Evolutionary conservation across 2,113 vertebrate species (phyloP).

Genomic region (Oncorhynchus clarkii): DNA sequence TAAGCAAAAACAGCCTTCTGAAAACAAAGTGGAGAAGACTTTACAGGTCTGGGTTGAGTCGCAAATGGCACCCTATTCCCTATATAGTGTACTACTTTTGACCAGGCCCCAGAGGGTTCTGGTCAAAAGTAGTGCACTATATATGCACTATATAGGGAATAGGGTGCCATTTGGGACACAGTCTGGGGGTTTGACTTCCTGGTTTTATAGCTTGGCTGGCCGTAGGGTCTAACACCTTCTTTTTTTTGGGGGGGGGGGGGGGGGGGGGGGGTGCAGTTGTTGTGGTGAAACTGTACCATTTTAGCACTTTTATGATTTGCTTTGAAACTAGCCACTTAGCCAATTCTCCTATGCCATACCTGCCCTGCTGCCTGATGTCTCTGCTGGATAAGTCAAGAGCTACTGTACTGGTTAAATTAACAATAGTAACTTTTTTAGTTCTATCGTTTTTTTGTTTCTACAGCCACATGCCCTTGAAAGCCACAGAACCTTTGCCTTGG

Average conservation of each 20-base stretch:
- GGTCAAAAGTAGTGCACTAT: no score
- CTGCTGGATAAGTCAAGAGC: no score
- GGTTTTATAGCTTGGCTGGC: slow-evolving; percentile 21
- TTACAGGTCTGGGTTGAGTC: not conserved
- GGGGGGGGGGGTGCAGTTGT: slow-evolving; percentile 10
- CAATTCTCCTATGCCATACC: no score
- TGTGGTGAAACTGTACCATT: slow-evolving; percentile 10
- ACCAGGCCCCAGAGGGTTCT: no score
- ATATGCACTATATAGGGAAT: no score
- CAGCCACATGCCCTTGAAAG: not conserved
- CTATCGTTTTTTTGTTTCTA: not conserved
- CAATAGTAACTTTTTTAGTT: not conserved
- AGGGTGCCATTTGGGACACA: no score
- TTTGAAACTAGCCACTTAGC: not conserved
- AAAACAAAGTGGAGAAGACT: slow-evolving; percentile 65
- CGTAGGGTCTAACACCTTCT: slow-evolving; percentile 25
- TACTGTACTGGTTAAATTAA: not conserved
- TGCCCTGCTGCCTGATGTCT: no score
- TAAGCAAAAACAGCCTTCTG: slow-evolving; percentile 63
- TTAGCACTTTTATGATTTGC: slow-evolving; percentile 3
- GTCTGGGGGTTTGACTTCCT: slow-evolving; percentile 24
- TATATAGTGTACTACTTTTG: no score
- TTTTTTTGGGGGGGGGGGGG: not conserved
- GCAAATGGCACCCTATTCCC: no score
- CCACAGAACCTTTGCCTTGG: not conserved